These are phyloP conservation scores for Apus apus DNA, from an alignment of 2,113 vertebrate genomes.

Conservation along the genomic window DNA sequence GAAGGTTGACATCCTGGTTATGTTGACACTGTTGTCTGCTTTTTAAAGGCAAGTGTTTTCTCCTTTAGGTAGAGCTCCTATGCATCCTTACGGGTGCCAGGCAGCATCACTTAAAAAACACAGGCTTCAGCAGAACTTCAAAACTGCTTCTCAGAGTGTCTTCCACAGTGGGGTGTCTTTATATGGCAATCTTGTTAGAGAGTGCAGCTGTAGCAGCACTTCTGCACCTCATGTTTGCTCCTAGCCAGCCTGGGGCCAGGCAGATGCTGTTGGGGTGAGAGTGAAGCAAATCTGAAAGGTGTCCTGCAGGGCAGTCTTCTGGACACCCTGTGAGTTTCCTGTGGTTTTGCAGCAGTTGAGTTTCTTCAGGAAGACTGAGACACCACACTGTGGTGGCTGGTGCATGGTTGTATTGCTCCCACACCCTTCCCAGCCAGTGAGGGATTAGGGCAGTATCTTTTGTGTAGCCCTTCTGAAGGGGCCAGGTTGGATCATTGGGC, in stretches of 20 bases:
- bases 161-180: background rate
- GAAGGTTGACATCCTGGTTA: background rate
- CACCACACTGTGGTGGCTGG: fast-evolving
- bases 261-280: background rate
- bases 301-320: background rate
- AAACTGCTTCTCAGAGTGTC: background rate
- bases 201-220: background rate
- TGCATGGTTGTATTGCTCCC: fast-evolving
- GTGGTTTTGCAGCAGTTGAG: no score
- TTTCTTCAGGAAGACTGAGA: background rate
- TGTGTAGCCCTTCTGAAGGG: background rate
- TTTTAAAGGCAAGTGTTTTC: background rate
- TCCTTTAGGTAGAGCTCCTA: background rate
- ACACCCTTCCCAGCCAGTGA: background rate
- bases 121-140: background rate
- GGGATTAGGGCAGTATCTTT: fast-evolving
- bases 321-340: background rate
- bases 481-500: fast-evolving
- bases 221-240: background rate
- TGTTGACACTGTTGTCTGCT: background rate
- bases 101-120: background rate
- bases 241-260: background rate
- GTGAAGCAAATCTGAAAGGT: background rate
- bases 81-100: background rate
- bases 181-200: background rate